Conservation (phyloP, 2,797 vertebrate genomes). For the Spondyliosoma cantharus region DNA sequence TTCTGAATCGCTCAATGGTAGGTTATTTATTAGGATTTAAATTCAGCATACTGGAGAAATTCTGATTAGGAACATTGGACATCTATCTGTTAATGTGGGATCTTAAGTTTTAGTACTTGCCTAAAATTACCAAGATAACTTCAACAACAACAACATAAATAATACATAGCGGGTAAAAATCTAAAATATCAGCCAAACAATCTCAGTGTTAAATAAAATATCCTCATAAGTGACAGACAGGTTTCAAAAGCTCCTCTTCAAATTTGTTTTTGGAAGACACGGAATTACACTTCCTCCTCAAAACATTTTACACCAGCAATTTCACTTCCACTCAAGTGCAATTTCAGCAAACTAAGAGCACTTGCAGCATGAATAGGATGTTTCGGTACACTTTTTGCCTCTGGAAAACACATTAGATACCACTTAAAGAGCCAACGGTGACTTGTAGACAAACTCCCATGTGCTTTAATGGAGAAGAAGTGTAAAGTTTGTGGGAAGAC, state of each 20-base stretch:
- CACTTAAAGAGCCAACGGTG: conserved; percentile 55
- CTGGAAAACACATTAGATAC: conserved; percentile 31
- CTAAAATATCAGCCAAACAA: not conserved
- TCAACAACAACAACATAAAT: too few relatives aligned
- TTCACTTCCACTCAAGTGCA: conserved; percentile 58
- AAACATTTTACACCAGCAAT: conserved; percentile 50
- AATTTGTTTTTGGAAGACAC: conserved; percentile 49
- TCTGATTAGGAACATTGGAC: not conserved
- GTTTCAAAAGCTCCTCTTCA: conserved; percentile 26
- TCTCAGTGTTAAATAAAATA: not conserved
- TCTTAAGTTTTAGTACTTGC: too few relatives aligned
- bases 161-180: not conserved
- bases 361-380: conserved; percentile 32
- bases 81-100: too few relatives aligned
- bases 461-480: conserved; percentile 64
- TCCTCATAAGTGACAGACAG: not conserved
- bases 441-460: conserved; percentile 49
- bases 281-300: conserved; percentile 34
- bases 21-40: too few relatives aligned
- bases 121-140: too few relatives aligned
- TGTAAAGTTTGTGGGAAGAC: conserved; percentile 67
- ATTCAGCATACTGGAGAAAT: not conserved
- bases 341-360: conserved; percentile 53
- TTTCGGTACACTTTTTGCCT: conserved; percentile 48
- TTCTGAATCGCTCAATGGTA: not conserved